phyloP scores from a whole-genome alignment of 2,888 invertebrate species.

The Anaspis maculata region DNA sequence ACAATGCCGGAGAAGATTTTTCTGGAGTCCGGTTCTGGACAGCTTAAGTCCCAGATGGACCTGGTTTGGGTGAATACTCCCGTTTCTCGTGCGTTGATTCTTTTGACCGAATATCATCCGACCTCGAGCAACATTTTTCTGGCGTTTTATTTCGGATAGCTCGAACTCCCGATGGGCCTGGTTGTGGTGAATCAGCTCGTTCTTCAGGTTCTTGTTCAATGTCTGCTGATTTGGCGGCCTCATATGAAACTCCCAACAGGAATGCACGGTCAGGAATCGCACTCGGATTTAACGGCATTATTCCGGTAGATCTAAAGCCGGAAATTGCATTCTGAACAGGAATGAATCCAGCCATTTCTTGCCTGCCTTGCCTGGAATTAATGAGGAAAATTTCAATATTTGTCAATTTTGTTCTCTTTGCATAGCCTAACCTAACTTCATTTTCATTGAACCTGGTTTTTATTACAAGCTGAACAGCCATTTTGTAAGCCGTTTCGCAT shows the following conservation, averaged over 20 bases:
- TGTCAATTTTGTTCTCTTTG: no score
- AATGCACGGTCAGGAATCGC: neutral
- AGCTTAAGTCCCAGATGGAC: no score
- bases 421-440: neutral
- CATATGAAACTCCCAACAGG: neutral
- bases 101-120: no score
- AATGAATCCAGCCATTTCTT: slow-evolving; percentile 1
- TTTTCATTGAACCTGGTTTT: neutral
- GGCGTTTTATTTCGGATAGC: no score
- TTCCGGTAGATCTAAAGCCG: slow-evolving; percentile 11
- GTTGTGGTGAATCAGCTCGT: neutral
- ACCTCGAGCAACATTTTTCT: no score
- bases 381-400: no score
- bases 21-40: no score
- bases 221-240: neutral
- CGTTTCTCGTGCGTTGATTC: no score
- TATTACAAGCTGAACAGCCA: neutral
- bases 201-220: neutral
- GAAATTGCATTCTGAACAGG: slow-evolving; percentile 12
- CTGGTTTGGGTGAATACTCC: no score
- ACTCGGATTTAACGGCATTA: slow-evolving; percentile 9
- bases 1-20: no score
- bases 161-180: neutral
- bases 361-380: no score
- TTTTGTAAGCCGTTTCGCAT: neutral